Evolutionary conservation across 2,888 invertebrate species (phyloP), one percentile per base, ranked within the genome.

Genomic region (Phyto melanocephala): DNA sequence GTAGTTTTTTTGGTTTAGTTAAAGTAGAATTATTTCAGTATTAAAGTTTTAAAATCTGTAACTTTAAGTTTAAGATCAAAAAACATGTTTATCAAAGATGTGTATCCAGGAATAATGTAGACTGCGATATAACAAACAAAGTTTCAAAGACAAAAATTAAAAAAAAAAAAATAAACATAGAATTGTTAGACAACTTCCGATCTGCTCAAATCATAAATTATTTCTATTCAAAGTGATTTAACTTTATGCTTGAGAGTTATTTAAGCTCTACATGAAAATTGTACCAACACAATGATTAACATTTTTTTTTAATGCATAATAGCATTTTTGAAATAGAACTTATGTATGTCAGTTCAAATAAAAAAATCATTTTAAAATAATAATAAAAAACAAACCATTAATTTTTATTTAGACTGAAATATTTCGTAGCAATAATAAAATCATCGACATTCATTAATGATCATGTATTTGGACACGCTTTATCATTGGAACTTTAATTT

Each of bases 51-150:
- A 17, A 77, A 54, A 54, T 76, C 28, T n/a, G 22, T 40, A 62
- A 70, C 63, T 77, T 63, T 8, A 45, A 70, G 45, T 65, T 67
- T 11, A 1, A 37, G 56, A 77, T 47, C 22, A 13, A 17, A 72
- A 15, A 7, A 35, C 54, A 75, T 65, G 45, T 35, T 65, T 54
- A 65, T 63, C 65, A 24, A 22, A 15, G 28, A 33, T n/a, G 6
- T 37, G 28, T 62, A 62, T 62, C 42, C 54, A 42, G 35, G n/a
- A n/a, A n/a, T 0, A 40, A n/a, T 8, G 20, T 1, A 11, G n/a
- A 54, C 11, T 40, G 45, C 20, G n/a, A n/a, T n/a, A n/a, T n/a
- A n/a, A n/a, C n/a, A n/a, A n/a, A n/a, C n/a, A n/a, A n/a, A n/a
- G n/a, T n/a, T n/a, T n/a, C n/a, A n/a, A n/a, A n/a, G n/a, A n/a